phyloP scores from a whole-genome alignment of 2,888 invertebrate species.

The Trimorus sp. region DNA sequence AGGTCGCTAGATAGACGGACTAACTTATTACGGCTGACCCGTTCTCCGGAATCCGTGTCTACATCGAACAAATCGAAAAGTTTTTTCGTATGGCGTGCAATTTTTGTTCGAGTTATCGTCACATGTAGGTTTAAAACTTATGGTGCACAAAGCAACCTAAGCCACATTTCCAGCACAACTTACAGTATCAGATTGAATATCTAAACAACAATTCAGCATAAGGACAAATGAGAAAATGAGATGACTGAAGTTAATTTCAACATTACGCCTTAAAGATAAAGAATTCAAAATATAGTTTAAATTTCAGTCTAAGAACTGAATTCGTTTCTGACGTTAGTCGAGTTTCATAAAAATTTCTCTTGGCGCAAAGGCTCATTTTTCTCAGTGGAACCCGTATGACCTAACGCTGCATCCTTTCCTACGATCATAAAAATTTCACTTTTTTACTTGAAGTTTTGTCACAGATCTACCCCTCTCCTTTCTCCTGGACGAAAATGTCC shows the following conservation, averaged over 20 bases:
- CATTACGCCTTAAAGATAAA: too few species aligned
- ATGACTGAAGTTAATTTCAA: too few species aligned
- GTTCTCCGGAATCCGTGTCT: constrained; percentile 60
- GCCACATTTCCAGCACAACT: constrained; percentile 19
- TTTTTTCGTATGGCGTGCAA: constrained; percentile 58
- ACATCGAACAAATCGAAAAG: constrained; percentile 58
- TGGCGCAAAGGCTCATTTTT: constrained; percentile 12
- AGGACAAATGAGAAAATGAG: too few species aligned
- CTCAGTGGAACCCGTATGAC: constrained; percentile 27
- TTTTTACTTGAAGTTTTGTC: constrained; percentile 69
- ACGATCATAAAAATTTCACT: constrained; percentile 77
- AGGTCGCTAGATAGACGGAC: constrained; percentile 65
- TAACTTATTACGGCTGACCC: constrained; percentile 68
- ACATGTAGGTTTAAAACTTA: constrained; percentile 50
- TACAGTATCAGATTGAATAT: constrained; percentile 6
- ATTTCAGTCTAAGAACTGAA: too few species aligned
- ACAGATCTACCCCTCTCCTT: constrained; percentile 63
- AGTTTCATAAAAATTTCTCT: constrained; percentile 4
- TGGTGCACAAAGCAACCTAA: constrained; percentile 27
- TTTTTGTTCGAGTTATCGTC: constrained; percentile 59
- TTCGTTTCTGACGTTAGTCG: too few species aligned
- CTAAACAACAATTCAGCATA: not conserved
- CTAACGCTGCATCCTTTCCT: constrained; percentile 48
- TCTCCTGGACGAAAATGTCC: constrained; percentile 48
- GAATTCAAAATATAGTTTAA: too few species aligned